A percentile compares a stretch with the other conserved stretches of the same genome.
phyloP scores from a whole-genome alignment of 2,888 invertebrate species.

The Cheilosia impressa region DNA sequence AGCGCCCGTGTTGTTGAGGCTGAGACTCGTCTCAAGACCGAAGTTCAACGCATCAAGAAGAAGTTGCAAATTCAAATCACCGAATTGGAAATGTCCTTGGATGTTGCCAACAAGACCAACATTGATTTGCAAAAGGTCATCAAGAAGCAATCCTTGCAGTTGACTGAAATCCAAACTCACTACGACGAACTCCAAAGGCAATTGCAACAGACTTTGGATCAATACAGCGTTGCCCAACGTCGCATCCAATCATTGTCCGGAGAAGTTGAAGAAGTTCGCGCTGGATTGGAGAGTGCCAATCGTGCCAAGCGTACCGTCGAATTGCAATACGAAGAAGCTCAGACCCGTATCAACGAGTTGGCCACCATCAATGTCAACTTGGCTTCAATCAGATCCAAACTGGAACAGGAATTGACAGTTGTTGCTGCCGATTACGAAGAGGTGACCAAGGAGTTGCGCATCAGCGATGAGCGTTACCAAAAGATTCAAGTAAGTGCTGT shows the following conservation, averaged over 20 bases:
- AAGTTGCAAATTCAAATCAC: constrained; percentile 99
- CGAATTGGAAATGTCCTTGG: constrained; percentile 97
- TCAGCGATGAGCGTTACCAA: constrained; percentile 97
- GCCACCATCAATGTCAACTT: constrained; percentile 97
- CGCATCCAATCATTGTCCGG: constrained; percentile 95
- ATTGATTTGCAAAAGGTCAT: constrained; percentile 98
- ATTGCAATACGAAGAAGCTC: constrained; percentile 94
- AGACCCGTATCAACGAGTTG: constrained; percentile 96
- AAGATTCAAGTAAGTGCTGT: constrained; percentile 88
- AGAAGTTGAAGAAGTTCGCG: constrained; percentile 97
- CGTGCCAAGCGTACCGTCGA: constrained; percentile 96
- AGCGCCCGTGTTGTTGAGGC: constrained; percentile 97
- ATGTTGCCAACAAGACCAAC: constrained; percentile 99
- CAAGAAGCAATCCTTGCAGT: constrained; percentile 97
- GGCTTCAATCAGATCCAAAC: constrained; percentile 95
- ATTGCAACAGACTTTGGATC: constrained; percentile 97
- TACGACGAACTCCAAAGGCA: constrained; percentile 98
- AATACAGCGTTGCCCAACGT: constrained; percentile 94
- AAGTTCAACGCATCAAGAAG: constrained; percentile 99
- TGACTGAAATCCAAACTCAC: constrained; percentile 95
- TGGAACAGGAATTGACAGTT: constrained; percentile 96
- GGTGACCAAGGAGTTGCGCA: constrained; percentile 96
- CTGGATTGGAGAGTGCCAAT: constrained; percentile 95
- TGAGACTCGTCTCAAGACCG: constrained; percentile 97
- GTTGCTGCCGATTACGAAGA: constrained; percentile 99